phyloP scores from a whole-genome alignment of 2,797 vertebrate species.

The Clarias laeviceps region DNA sequence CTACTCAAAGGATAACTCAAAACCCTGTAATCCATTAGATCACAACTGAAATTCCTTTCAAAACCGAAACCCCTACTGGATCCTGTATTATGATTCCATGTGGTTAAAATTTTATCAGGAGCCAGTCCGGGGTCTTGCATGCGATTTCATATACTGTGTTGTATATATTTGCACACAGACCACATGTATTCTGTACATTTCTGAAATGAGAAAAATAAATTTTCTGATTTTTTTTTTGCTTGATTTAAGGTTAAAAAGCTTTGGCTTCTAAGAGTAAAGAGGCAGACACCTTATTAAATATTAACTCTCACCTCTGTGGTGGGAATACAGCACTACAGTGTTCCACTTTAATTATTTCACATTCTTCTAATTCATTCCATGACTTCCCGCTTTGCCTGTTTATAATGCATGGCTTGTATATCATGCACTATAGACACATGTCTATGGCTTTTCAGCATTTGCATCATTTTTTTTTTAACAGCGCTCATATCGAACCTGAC shows the following conservation, averaged over 20 bases:
- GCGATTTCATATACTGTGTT: not conserved
- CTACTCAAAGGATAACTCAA: not conserved
- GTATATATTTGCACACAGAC: not conserved
- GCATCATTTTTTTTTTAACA: slow-evolving; percentile 13
- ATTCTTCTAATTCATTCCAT: not conserved
- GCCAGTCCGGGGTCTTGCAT: not conserved
- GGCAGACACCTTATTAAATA: slow-evolving; percentile 39
- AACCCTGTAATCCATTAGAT: not conserved
- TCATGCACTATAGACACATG: not conserved
- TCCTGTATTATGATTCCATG: not conserved
- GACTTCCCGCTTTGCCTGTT: not conserved
- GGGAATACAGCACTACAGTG: not conserved
- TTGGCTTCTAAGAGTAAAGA: slow-evolving; percentile 5
- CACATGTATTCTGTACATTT: not conserved
- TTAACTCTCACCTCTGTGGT: slow-evolving; percentile 46
- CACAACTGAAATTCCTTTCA: not conserved
- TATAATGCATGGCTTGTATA: not conserved
- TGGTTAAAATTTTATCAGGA: not conserved
- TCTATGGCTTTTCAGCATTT: not conserved
- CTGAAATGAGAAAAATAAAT: not conserved
- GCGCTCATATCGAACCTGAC: slow-evolving; percentile 60
- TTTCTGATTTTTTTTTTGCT: not conserved
- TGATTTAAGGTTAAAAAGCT: slow-evolving; percentile 19
- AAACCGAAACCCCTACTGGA: not conserved
- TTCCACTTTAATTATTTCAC: slow-evolving; percentile 3